A percentile compares a stretch with the other conserved stretches of the same genome.
Conservation (phyloP, 2,113 vertebrate genomes). For the Seriola dumerili region DNA sequence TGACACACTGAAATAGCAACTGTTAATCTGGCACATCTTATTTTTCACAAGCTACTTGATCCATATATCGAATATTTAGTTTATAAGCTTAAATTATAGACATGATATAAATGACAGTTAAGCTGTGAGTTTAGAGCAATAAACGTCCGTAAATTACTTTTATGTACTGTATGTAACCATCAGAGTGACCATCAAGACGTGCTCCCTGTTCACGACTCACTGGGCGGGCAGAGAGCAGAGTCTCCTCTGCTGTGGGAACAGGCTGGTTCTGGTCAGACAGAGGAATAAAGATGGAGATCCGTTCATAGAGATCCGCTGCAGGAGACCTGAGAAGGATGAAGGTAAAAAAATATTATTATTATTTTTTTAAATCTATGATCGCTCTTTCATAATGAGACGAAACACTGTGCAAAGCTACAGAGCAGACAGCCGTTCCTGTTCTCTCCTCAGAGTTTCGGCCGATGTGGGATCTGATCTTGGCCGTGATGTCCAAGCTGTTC, state of each 20-base stretch:
- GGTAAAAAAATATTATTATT: not conserved
- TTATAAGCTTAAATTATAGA: no score
- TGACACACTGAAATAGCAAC: no score
- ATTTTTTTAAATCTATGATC: not conserved
- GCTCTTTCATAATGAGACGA: not conserved
- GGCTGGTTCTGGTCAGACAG: constrained; percentile 37
- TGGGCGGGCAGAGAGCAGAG: constrained; percentile 43
- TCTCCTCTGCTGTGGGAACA: constrained; percentile 46
- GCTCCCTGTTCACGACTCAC: constrained; percentile 33
- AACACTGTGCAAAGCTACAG: not conserved
- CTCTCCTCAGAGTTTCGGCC: constrained; percentile 16
- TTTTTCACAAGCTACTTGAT: no score
- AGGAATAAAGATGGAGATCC: constrained; percentile 19
- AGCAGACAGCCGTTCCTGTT: not conserved
- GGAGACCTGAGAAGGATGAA: constrained; percentile 37
- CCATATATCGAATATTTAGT: no score
- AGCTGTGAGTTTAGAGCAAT: no score
- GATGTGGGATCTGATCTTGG: constrained; percentile 49
- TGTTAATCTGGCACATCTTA: no score
- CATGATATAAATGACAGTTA: no score
- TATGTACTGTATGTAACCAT: not conserved
- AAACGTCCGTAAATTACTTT: no score
- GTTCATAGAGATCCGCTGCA: constrained; percentile 44
- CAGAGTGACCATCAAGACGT: constrained; percentile 38
- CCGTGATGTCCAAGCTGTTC: constrained; percentile 45